Evolutionary conservation across 2,888 invertebrate genomes (phyloP).

Genomic region (Athrips mouffetella): DNA sequence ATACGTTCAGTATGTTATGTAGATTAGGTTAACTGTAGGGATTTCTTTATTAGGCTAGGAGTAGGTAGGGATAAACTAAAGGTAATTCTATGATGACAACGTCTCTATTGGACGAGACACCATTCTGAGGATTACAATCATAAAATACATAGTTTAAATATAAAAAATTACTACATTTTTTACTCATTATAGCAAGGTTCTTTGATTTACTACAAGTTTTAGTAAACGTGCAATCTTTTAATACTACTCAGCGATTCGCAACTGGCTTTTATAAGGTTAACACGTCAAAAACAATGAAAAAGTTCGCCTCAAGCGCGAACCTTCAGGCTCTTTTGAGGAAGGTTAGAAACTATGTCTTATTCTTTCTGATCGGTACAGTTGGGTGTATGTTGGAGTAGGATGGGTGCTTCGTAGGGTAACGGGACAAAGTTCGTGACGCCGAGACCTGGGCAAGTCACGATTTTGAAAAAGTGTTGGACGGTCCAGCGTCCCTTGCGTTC

Average conservation of each 20-base stretch:
- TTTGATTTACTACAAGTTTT: too few species aligned
- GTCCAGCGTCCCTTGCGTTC: slow-evolving; percentile 51
- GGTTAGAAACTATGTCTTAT: slow-evolving; percentile 39
- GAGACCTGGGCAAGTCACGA: slow-evolving; percentile 70
- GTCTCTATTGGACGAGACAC: slow-evolving; percentile 6
- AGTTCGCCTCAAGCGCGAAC: slow-evolving; percentile 31
- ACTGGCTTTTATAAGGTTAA: slow-evolving; percentile 26
- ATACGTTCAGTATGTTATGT: neutral
- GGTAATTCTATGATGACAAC: slow-evolving; percentile 12
- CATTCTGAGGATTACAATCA: slow-evolving; percentile 4
- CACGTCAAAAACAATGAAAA: slow-evolving; percentile 42
- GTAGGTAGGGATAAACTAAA: neutral
- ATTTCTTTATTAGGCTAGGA: neutral
- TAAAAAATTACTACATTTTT: too few species aligned
- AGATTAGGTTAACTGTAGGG: neutral
- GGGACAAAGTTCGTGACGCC: slow-evolving; percentile 69
- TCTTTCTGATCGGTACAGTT: slow-evolving; percentile 35
- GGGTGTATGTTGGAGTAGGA: slow-evolving; percentile 44
- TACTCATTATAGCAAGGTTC: too few species aligned
- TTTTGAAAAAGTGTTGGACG: slow-evolving; percentile 74
- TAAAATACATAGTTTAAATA: neutral
- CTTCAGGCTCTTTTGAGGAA: slow-evolving; percentile 32
- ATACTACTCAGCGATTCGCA: too few species aligned
- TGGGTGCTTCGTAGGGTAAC: slow-evolving; percentile 49
- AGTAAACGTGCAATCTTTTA: too few species aligned